Evolutionary conservation across 2,113 vertebrate genomes (phyloP).

Genomic region (Elgaria multicarinata): DNA sequence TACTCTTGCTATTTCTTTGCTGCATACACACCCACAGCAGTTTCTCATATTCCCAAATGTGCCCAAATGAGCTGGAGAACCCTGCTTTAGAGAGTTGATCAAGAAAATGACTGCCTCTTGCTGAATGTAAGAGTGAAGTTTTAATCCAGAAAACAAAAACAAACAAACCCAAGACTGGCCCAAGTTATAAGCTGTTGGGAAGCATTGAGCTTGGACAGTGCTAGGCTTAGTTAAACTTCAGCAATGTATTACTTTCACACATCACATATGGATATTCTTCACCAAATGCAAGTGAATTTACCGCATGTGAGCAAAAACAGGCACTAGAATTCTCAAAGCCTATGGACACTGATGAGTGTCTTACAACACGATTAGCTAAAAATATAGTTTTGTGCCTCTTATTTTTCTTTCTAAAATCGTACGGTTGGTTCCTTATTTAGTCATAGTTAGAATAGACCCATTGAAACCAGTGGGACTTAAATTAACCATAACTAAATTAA

Average conservation of each 20-base stretch:
- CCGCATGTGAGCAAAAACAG: slow-evolving; percentile 17
- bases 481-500: background rate
- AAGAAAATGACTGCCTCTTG: background rate
- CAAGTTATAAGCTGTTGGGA: background rate
- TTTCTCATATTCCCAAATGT: too few relatives aligned
- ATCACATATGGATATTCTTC: background rate
- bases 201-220: background rate
- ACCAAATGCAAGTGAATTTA: slow-evolving; percentile 14
- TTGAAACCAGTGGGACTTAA: background rate
- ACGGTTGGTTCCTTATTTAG: background rate
- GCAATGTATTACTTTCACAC: background rate
- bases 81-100: too few relatives aligned
- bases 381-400: background rate
- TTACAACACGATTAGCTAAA: slow-evolving; percentile 1
- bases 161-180: too few relatives aligned
- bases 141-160: background rate
- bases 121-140: background rate
- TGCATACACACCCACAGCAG: too few relatives aligned
- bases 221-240: slow-evolving; percentile 14
- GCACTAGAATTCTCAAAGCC: slow-evolving; percentile 4
- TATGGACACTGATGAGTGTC: slow-evolving; percentile 32
- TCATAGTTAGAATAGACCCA: background rate
- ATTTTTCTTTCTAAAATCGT: slow-evolving; percentile 24
- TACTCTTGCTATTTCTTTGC: too few relatives aligned
- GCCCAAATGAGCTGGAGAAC: too few relatives aligned